phyloP scores from a whole-genome alignment of 2,113 vertebrate genomes.

The Forbesichthys papilliferus region DNA sequence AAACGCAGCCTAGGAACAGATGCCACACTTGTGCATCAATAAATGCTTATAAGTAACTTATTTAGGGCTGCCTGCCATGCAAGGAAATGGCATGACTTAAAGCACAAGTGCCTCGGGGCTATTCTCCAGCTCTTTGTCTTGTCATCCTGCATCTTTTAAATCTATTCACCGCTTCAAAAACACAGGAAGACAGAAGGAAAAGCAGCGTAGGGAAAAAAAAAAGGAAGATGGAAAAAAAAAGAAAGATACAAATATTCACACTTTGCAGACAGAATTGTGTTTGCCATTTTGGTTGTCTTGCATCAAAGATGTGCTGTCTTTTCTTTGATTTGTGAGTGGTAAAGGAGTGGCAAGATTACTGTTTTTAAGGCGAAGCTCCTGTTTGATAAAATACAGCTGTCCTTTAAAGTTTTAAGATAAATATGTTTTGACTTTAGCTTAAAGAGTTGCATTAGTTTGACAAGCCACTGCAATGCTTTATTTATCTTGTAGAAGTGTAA shows the following conservation, averaged over 20 bases:
- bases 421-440: constrained; percentile 66
- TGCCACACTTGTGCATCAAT: constrained; percentile 82
- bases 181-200: constrained; percentile 74
- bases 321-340: constrained; percentile 56
- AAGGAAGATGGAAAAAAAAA: constrained; percentile 25
- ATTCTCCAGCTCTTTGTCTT: constrained; percentile 79
- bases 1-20: constrained; percentile 74
- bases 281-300: constrained; percentile 63
- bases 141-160: constrained; percentile 81
- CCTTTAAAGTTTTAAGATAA: constrained; percentile 71
- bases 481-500: constrained; percentile 35
- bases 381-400: constrained; percentile 67
- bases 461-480: constrained; percentile 53
- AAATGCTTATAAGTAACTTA: constrained; percentile 83
- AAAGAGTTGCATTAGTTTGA: constrained; percentile 59
- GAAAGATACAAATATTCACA: constrained; percentile 73
- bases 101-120: constrained; percentile 74
- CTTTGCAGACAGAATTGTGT: constrained; percentile 70
- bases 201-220: constrained; percentile 22
- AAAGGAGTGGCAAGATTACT: constrained; percentile 48
- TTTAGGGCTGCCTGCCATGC: constrained; percentile 80
- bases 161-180: constrained; percentile 77
- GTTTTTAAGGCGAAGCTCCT: constrained; percentile 58
- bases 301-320: constrained; percentile 65
- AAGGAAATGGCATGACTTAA: constrained; percentile 82